Evolutionary conservation across 2,113 vertebrate species (phyloP).

Genomic region (Macquaria australasica): DNA sequence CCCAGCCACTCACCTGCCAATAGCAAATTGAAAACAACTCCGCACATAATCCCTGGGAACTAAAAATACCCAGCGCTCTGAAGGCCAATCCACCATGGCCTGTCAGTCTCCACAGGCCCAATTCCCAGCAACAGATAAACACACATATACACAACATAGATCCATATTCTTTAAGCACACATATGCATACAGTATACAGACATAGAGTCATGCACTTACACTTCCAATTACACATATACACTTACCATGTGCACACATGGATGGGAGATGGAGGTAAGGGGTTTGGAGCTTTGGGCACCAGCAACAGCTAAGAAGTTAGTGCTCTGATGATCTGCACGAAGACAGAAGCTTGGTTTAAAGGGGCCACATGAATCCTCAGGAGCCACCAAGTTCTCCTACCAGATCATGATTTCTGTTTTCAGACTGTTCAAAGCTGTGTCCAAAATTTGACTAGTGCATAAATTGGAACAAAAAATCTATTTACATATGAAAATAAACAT

Average conservation of each 20-base stretch:
- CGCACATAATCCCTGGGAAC: conserved; percentile 80
- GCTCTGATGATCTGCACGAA: background rate
- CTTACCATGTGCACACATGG: no score
- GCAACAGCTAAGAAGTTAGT: background rate
- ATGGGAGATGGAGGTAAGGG: no score
- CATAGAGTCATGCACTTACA: no score
- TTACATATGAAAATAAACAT: no score
- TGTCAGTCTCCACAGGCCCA: conserved; percentile 58
- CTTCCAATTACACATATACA: no score
- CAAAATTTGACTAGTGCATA: background rate
- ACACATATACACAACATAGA: conserved; percentile 36
- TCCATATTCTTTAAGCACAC: background rate
- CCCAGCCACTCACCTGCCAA: conserved; percentile 81
- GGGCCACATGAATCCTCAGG: background rate
- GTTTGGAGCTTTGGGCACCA: background rate
- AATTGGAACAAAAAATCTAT: background rate
- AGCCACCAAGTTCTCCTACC: background rate
- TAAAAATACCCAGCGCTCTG: conserved; percentile 81
- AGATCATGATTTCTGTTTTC: background rate
- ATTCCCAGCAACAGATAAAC: conserved; percentile 71
- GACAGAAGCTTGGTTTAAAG: background rate
- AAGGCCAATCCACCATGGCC: conserved; percentile 62
- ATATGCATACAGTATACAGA: no score
- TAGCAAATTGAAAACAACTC: conserved; percentile 83
- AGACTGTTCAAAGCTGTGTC: background rate